Conservation (phyloP, 2,113 vertebrate species). For the Anthoscopus minutus region DNA sequence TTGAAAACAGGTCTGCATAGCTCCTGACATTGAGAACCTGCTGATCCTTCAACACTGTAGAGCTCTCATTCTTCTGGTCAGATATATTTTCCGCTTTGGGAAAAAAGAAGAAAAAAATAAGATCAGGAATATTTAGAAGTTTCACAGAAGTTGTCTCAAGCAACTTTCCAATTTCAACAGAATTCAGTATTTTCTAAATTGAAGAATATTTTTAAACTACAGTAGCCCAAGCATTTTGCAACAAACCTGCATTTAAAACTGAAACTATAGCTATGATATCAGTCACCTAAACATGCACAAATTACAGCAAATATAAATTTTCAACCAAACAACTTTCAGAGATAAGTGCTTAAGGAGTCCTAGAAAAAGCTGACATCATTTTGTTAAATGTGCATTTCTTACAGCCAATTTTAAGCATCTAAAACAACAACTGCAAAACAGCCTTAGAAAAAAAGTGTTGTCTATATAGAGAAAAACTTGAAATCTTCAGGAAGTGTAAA, state of each 20-base stretch:
- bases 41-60: slow-evolving; percentile 87
- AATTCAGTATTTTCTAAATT: background rate
- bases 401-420: background rate
- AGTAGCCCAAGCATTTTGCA: background rate
- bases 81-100: slow-evolving; percentile 54
- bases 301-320: background rate
- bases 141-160: background rate
- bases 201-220: background rate
- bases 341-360: background rate
- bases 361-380: background rate
- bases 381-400: background rate
- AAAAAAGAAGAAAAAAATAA: background rate
- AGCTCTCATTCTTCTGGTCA: slow-evolving; percentile 71
- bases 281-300: background rate
- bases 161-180: background rate
- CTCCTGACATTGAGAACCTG: slow-evolving; percentile 88
- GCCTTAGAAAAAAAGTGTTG: background rate
- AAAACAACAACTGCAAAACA: background rate
- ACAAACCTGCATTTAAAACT: background rate
- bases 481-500: background rate
- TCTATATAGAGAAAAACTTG: background rate
- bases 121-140: background rate
- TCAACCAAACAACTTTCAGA: background rate
- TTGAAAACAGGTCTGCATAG: slow-evolving; percentile 84
- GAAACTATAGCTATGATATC: background rate